Percentiles rank a stretch among this genome's conserved stretches.
These are phyloP conservation scores for Riptortus pedestris DNA, from an alignment of 1,140 invertebrate genomes.

Conservation along the genomic window DNA sequence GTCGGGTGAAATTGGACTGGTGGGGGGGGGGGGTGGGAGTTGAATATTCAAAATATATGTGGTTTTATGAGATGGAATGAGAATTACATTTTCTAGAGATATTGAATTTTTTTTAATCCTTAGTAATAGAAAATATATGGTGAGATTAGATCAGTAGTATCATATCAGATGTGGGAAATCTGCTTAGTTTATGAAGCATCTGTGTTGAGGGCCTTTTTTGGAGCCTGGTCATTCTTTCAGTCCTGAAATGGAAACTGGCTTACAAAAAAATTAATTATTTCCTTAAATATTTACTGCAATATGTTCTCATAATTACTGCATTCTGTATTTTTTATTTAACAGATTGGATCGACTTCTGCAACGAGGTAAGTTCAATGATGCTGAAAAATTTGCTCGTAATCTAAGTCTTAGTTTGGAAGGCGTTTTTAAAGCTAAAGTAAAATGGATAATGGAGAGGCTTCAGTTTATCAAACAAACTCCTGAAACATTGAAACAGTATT, in stretches of 20 bases:
- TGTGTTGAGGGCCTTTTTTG: neutral
- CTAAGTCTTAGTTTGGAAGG: slow-evolving; percentile 36
- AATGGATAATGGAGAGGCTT: slow-evolving; percentile 34
- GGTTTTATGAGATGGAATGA: no score
- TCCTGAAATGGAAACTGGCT: no score
- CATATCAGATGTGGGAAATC: neutral
- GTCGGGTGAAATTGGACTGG: no score
- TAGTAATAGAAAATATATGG: no score
- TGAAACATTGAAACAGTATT: neutral
- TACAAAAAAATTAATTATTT: neutral
- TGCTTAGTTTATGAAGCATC: neutral
- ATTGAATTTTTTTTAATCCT: no score
- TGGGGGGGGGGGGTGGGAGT: no score
- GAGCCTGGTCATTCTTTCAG: no score
- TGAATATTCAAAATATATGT: no score
- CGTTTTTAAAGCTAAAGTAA: slow-evolving; percentile 37
- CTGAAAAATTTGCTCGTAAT: slow-evolving; percentile 37
- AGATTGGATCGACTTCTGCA: slow-evolving; percentile 37
- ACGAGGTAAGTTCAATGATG: slow-evolving; percentile 37
- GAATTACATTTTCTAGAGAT: no score
- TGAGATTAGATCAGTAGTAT: no score
- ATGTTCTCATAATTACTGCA: neutral
- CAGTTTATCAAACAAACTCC: slow-evolving; percentile 33
- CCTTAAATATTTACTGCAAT: neutral
- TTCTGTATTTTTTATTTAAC: slow-evolving; percentile 6